Evolutionary conservation across 2,797 vertebrate species (phyloP), one percentile per base, ranked within the genome.

Genomic region (Echeneis naucrates): DNA sequence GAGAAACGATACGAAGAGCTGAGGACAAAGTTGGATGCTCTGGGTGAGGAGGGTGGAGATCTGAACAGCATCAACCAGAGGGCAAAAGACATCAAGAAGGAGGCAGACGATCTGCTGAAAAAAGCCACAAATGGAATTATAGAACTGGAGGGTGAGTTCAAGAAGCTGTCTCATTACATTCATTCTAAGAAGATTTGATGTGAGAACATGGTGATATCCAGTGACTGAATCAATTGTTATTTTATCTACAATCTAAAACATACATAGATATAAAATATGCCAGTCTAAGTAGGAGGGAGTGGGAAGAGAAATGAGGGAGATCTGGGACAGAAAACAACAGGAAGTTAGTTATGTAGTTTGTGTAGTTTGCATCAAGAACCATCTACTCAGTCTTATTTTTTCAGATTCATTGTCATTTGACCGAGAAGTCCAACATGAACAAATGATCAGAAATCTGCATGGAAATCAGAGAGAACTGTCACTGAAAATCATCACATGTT

Each of bases 41-140:
- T 95, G 11, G 93, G 87, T 0, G 88, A 75, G 0, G 82, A 37
- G 0, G 60, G 92, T 0, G 87, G 75, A 33, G 88, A 13, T 1
- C 77, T 94, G 26, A 64, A 75, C 3, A 81, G 59, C 0, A 38
- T 95, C 37, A 82, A 90, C 70, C 85, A 95, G 70, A 92, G 84
- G 57, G 93, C 92, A 33, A 86, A 69, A 0, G 80, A 75, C 5
- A 93, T 95, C 35, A 92, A 91, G 42, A 90, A 91, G 0, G 94
- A 97, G 56, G 96, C 94, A 3, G 92, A 84, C 61, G 87, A 92
- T 11, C 94, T 97, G 19, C 80, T 96, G 17, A 89, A 86, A 53
- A 93, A 95, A 75, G 95, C 93, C 62, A 95, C 50, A 48, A 92
- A 75, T 17, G 94, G 91, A 69, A 94, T 96, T 69, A 92, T 74